Base-by-base conservation (phyloP, 2,113 vertebrate species). In the Paramisgurnus dabryanus region DNA sequence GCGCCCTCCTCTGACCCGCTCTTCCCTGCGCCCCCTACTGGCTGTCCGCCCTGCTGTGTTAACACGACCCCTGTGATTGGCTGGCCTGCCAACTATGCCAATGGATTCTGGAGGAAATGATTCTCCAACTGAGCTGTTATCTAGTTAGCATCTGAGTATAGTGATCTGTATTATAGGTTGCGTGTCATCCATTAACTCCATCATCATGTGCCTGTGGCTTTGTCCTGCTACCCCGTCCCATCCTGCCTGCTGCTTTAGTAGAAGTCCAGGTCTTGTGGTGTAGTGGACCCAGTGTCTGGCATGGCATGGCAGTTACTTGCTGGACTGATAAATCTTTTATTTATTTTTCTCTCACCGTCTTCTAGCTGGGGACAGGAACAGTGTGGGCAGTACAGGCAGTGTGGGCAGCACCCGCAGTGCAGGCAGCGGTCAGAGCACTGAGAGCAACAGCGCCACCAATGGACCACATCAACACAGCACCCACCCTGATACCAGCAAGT, bases 391-490 rank as follows among this genome's bases (percentile, higher is more conserved):
- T 0, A 96, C 95, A 18, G 94, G 95, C 85, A 98, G 96, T 4
- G 95, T 95, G 0, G 95, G 95, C 89, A 98, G 96, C 90, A 96
- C 94, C 65, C 95, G 97, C 82, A 98, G 97, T 0, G 96, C 96
- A 0, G 97, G 97, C 83, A 98, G 96, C 0, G 97, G 97, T 3
- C 96, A 98, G 89, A 98, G 97, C 91, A 95, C 93, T 0, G 97
- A 98, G 86, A 95, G 95, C 87, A 95, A 89, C 91, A 93, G 86
- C 0, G 91, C 94, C 6, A 91, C 87, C 82, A 89, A 86, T 17
- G 89, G 90, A 0, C 47, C 85, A 12, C 85, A 83, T 0, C 88
- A 85, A 41, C 58, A 71, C n/a, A 0, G 60, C 5, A 40, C 70
- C 63, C 87, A 84, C 78, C 83, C 85, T 34, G 87, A 91, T 72